Conservation (phyloP, 1,140 invertebrate species). For the Drosophila mojavensis region DNA sequence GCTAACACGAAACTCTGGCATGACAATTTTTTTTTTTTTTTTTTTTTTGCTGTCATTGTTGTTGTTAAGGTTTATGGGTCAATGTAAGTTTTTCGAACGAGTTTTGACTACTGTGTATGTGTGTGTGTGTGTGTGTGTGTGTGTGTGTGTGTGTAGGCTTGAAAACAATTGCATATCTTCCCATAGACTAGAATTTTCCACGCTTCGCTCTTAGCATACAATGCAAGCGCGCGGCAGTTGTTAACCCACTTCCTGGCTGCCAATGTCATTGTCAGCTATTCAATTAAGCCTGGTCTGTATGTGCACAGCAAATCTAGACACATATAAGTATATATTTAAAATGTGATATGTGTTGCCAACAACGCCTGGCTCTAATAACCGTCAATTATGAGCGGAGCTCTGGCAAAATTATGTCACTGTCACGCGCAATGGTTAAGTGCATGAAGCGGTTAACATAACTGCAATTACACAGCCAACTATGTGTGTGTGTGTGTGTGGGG, state of each 20-base stretch:
- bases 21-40: slow-evolving; percentile 57
- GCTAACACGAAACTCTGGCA: slow-evolving; percentile 61
- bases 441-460: slow-evolving; percentile 70
- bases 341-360: slow-evolving; percentile 1
- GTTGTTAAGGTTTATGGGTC: slow-evolving; percentile 69
- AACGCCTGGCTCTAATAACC: slow-evolving; percentile 63
- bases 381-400: slow-evolving; percentile 42
- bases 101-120: slow-evolving; percentile 41
- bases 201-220: slow-evolving; percentile 52
- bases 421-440: slow-evolving; percentile 70
- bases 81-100: slow-evolving; percentile 61
- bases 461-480: slow-evolving; percentile 44
- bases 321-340: neutral
- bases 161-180: slow-evolving; percentile 79
- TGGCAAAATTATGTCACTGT: slow-evolving; percentile 78
- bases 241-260: slow-evolving; percentile 26
- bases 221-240: slow-evolving; percentile 46
- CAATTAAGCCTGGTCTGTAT: slow-evolving; percentile 33
- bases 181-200: slow-evolving; percentile 44
- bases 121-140: slow-evolving; percentile 10
- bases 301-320: neutral
- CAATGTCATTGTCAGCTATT: slow-evolving; percentile 64
- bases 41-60: slow-evolving; percentile 26
- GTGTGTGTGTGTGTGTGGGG: slow-evolving; percentile 31
- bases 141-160: slow-evolving; percentile 23